phyloP scores from a whole-genome alignment of 1,140 invertebrate species.

The Brachionus rubens region DNA sequence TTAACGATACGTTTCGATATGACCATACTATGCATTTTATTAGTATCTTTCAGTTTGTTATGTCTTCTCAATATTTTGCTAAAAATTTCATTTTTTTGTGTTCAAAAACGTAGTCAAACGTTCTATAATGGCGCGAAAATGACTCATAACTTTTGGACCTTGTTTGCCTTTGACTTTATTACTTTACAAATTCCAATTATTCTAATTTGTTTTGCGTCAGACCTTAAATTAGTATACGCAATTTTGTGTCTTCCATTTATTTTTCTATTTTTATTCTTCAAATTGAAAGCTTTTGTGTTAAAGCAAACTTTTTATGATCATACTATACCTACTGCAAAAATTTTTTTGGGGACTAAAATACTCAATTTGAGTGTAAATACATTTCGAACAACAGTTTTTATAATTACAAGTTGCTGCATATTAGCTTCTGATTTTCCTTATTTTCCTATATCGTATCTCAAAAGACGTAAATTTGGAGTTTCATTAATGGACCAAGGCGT shows the following conservation, averaged over 20 bases:
- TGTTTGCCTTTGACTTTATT: neutral
- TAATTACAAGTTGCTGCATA: constrained; percentile 19
- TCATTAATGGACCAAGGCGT: constrained; percentile 92
- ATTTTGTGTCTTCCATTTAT: neutral
- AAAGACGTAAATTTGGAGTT: constrained; percentile 80
- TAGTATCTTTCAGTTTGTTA: too few species aligned
- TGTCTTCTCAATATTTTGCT: too few species aligned
- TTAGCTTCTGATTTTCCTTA: constrained; percentile 13
- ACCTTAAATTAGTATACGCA: neutral
- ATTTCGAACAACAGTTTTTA: constrained; percentile 13
- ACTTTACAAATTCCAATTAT: neutral
- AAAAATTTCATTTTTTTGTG: too few species aligned
- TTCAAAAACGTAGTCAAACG: too few species aligned
- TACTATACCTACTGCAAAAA: neutral
- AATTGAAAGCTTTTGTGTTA: neutral
- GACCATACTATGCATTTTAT: too few species aligned
- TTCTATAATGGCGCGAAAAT: too few species aligned
- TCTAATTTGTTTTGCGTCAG: neutral
- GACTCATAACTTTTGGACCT: neutral
- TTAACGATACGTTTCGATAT: too few species aligned
- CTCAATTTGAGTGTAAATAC: constrained; percentile 3
- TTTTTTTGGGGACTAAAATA: neutral
- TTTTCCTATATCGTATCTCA: constrained; percentile 63
- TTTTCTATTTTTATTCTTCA: neutral
- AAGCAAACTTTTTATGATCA: neutral